Percentiles rank a stretch among this genome's conserved stretches.
phyloP scores from a whole-genome alignment of 2,888 invertebrate species.

The Himalopsyche japonica region DNA sequence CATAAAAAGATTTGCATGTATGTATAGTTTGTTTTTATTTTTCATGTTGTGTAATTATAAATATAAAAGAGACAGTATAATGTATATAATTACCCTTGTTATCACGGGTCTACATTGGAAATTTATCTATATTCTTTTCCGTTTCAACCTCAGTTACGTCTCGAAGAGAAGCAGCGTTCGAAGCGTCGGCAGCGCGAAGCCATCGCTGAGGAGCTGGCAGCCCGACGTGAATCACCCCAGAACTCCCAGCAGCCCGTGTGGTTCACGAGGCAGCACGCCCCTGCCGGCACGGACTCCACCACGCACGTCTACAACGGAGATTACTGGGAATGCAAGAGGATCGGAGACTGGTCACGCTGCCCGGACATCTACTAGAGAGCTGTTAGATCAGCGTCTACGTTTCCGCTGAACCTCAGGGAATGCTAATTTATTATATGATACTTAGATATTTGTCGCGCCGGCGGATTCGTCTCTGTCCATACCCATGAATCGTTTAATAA shows the following conservation, averaged over 20 bases:
- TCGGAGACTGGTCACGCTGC: conserved; percentile 86
- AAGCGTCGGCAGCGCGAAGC: conserved; percentile 77
- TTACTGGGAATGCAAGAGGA: conserved; percentile 92
- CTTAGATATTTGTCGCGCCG: too few relatives aligned
- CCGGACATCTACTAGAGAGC: conserved; percentile 80
- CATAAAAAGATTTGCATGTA: too few relatives aligned
- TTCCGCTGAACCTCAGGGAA: background rate
- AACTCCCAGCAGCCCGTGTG: conserved; percentile 80
- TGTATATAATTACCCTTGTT: too few relatives aligned
- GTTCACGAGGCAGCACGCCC: conserved; percentile 86
- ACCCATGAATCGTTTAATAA: too few relatives aligned
- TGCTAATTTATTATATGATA: too few relatives aligned
- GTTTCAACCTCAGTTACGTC: conserved; percentile 48
- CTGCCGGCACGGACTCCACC: conserved; percentile 65
- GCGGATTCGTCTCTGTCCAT: too few relatives aligned
- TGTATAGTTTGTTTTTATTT: too few relatives aligned
- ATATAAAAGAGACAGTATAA: too few relatives aligned
- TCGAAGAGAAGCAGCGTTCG: conserved; percentile 95
- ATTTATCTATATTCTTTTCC: too few relatives aligned
- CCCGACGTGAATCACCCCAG: conserved; percentile 57
- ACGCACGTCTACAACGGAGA: conserved; percentile 81
- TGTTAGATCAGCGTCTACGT: background rate
- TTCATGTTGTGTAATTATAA: too few relatives aligned
- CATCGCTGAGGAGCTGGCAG: conserved; percentile 73
- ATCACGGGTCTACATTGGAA: too few relatives aligned